Base-by-base conservation (phyloP, 2,888 invertebrate genomes). In the Agapostemon virescens region DNA sequence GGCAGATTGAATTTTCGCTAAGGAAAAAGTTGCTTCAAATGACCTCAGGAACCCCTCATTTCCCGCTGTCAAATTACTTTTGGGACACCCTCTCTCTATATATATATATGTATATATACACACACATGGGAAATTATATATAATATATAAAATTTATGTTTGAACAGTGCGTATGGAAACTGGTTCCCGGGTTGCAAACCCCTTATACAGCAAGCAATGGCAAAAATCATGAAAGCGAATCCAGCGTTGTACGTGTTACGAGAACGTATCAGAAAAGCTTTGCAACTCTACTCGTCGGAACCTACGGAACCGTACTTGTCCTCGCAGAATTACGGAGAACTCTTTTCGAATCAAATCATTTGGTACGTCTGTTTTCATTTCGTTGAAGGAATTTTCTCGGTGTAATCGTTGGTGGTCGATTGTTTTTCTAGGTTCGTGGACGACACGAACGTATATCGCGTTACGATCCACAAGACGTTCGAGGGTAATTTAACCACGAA, bases 151-250 rank as follows among this genome's bases (percentile, higher is more conserved):
- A 20, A 30, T 58, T 30, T 17, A 30, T 20, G 20, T 26, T 58
- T 20, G 23, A 23, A 9, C 30, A 97, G 98, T 91, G 99, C 99
- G 0, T 99, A 99, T 91, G 99, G 99, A 36, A 99, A 99, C 93
- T 99, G 99, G 99, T 99, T 99, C 95, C 99, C 99, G 0, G 99
- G 99, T 70, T 98, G 98, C 93, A 99, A 99, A 91, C 98, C 99
- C 0, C 94, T 99, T 23, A 99, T 99, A 89, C 99, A 99, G 91
- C 98, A 99, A 93, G 99, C 99, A 0, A 99, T 99, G 99, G 99
- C 99, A 0, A 99, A 99, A 93, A 99, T 99, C 87, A 99, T 99
- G 98, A 99, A 99, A 93, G 99, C 99, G 0, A 99, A 99, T 94
- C 99, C 99, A 0, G 99, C 99, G 0, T 93, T 99, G 84, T 99